Evolutionary conservation across 2,797 vertebrate species (phyloP).

Genomic region (Pempheris klunzingeri): DNA sequence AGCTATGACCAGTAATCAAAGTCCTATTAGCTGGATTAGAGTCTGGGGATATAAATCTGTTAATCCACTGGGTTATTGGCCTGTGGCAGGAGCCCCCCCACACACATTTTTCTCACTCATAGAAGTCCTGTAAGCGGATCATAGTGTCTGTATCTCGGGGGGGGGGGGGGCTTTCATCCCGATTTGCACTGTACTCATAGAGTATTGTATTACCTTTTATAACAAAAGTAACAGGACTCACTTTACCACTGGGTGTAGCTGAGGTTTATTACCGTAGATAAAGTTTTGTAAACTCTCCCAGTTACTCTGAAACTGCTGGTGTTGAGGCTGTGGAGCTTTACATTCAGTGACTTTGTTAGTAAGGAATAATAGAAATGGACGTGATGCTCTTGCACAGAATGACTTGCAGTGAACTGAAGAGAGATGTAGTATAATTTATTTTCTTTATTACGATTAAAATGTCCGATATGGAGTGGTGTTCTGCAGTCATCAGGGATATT

Average conservation of each 20-base stretch:
- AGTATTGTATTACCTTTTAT: constrained; percentile 15
- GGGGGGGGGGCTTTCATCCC: background rate
- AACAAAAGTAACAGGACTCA: background rate
- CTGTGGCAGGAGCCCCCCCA: background rate
- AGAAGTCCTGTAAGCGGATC: constrained; percentile 30
- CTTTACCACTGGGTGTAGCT: background rate
- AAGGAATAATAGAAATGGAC: background rate
- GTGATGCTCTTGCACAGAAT: background rate
- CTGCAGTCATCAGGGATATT: no score
- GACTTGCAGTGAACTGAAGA: no score
- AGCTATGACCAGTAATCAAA: constrained; percentile 39
- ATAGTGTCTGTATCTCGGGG: background rate
- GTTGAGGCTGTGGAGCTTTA: background rate
- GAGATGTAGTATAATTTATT: background rate
- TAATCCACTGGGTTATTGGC: constrained; percentile 46
- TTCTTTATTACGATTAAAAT: background rate
- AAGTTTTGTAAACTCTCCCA: background rate
- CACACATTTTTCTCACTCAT: constrained; percentile 24
- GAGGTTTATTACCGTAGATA: background rate
- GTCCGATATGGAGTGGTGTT: background rate
- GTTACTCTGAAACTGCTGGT: background rate
- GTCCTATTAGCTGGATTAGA: constrained; percentile 60
- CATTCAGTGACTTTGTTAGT: no score
- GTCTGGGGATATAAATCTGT: constrained; percentile 35
- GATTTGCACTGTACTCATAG: rapidly evolving